A percentile compares a stretch with the other conserved stretches of the same genome.
phyloP scores from a whole-genome alignment of 2,113 vertebrate genomes.

The Bucco capensis region DNA sequence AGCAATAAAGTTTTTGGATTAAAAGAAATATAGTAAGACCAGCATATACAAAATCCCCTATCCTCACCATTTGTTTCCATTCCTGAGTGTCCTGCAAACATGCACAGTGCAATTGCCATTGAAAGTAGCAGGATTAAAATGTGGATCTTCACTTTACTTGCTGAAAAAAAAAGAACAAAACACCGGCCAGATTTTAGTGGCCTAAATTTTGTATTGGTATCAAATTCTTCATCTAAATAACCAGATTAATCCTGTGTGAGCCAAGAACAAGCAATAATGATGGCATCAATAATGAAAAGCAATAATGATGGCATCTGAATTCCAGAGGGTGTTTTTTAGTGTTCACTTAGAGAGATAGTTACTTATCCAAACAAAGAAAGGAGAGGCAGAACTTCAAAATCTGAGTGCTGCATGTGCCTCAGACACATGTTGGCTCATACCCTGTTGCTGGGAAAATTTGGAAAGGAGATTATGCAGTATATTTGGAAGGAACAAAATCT shows the following conservation, averaged over 20 bases:
- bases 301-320: neutral
- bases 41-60: neutral
- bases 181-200: neutral
- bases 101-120: neutral
- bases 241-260: neutral
- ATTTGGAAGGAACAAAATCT: neutral
- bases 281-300: neutral
- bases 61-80: neutral
- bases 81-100: neutral
- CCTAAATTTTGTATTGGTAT: neutral
- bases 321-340: neutral
- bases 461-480: neutral
- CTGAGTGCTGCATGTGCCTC: neutral
- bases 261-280: neutral
- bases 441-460: constrained; percentile 1
- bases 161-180: neutral
- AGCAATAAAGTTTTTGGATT: neutral
- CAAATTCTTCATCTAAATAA: neutral
- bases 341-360: neutral
- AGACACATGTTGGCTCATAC: neutral
- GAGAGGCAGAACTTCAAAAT: neutral
- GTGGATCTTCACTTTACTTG: neutral
- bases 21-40: neutral
- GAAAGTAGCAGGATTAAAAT: neutral
- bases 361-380: neutral